These are phyloP conservation scores for Rhagologus leucostigma DNA, from an alignment of 2,113 vertebrate genomes.

Conservation along the genomic window DNA sequence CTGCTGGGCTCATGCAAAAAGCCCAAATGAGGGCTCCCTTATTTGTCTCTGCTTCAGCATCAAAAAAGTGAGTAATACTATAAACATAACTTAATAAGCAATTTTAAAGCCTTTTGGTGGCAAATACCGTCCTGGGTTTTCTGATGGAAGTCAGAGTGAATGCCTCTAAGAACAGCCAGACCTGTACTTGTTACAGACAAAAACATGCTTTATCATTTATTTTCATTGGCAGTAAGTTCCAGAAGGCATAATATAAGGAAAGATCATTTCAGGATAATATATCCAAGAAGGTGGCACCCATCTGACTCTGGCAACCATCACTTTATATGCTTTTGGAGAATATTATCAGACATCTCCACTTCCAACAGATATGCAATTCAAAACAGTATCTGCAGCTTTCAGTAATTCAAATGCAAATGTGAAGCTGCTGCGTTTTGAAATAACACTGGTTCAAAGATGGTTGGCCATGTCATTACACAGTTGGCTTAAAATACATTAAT, in stretches of 20 bases:
- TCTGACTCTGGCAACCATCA: neutral
- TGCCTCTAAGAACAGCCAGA: neutral
- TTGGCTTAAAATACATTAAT: slow-evolving; percentile 15
- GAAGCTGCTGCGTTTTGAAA: neutral
- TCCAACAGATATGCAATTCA: neutral
- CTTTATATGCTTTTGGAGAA: neutral
- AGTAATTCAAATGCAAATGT: neutral
- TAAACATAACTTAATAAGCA: neutral
- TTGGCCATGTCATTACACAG: neutral
- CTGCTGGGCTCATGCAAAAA: neutral
- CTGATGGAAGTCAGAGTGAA: neutral
- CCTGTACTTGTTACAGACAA: neutral
- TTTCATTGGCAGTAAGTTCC: neutral
- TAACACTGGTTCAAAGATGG: neutral
- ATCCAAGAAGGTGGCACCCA: neutral
- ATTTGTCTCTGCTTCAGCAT: neutral
- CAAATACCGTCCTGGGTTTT: neutral
- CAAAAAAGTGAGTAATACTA: neutral
- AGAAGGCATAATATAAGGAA: neutral
- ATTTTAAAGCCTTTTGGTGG: neutral
- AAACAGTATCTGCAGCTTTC: neutral
- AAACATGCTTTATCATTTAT: neutral
- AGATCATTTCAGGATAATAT: neutral
- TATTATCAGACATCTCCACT: neutral
- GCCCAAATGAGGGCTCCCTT: neutral